Conservation (phyloP, 1,140 invertebrate species). For the Heterodera schachtii region DNA sequence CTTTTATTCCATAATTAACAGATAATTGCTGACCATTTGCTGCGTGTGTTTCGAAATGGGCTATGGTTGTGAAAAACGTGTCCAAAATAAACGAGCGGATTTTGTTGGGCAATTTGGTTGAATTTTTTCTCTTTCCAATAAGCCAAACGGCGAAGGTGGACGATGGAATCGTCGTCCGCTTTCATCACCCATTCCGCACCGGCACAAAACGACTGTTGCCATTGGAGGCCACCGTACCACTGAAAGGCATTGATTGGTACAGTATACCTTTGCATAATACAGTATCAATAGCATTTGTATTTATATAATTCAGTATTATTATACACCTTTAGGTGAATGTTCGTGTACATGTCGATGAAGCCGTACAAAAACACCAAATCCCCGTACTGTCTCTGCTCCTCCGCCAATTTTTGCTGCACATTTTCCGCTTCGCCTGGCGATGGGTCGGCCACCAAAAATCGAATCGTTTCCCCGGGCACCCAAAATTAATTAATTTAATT, state of each 20-base stretch:
- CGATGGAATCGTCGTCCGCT: conserved; percentile 41
- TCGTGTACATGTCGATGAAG: neutral
- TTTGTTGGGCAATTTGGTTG: neutral
- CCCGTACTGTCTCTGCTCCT: neutral
- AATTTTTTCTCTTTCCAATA: conserved; percentile 35
- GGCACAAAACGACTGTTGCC: conserved; percentile 36
- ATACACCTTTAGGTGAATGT: neutral
- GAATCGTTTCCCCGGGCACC: neutral
- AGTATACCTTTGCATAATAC: too few species aligned
- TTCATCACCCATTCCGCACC: conserved; percentile 34
- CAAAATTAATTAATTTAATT: neutral
- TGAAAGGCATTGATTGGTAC: neutral
- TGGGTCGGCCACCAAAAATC: neutral
- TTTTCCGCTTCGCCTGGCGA: neutral
- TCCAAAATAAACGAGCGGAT: conserved; percentile 23
- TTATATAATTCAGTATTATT: too few species aligned
- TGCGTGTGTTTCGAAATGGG: neutral
- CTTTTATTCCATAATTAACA: too few species aligned
- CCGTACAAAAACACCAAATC: neutral
- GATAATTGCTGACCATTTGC: conserved; percentile 21
- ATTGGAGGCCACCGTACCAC: conserved; percentile 34
- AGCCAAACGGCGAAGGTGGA: conserved; percentile 24
- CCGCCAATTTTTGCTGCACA: neutral
- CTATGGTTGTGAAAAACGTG: neutral
- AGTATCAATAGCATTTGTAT: neutral